Base-by-base conservation (phyloP, 2,113 vertebrate genomes). In the Phocoena phocoena region DNA sequence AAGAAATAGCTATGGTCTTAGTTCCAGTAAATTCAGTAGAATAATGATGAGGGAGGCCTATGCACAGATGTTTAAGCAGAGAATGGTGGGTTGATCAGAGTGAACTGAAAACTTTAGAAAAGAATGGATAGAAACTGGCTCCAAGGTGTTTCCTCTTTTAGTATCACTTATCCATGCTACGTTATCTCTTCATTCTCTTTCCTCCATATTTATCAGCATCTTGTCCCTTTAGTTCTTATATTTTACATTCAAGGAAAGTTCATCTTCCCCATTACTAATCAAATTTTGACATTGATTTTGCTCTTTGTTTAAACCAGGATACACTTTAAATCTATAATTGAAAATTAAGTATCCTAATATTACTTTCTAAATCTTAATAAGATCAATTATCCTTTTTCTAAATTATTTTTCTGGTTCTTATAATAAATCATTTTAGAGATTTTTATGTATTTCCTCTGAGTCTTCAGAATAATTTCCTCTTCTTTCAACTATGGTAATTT, bases 401-500 rank as follows among this genome's bases (percentile, higher is more conserved):
- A 96, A 92, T 73, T 71, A 81, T 68, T 79, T 63, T 85, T 70
- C 67, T 8, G 58, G 14, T 81, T 74, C 31, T 50, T 53, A 3
- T 50, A 63, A 80, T 76, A 76, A 90, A 86, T 93, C 3, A 70
- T 47, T 68, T 86, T 55, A 81, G 12, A 85, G 28, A 85, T 76
- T 38, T 70, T 47, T 58, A 58, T 58, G 6, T 80, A 26, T 33
- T 73, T 94, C 81, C 36, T 63, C 50, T 62, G 11, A 90, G 21
- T 82, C 13, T 33, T 92, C 20, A 86, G 1, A 1, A 36, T 74
- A 81, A 70, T 76, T 76, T 80, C 3, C 31, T 70, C 18, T 71
- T 95, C n/a, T 94, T 97, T 71, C 8, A 31, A 21, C 38, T 67
- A 23, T 74, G 18, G 12, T 84, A 58, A 84, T 76, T 86, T 94